Evolutionary conservation across 2,113 vertebrate species (phyloP).

Genomic region (Setophaga petechia): DNA sequence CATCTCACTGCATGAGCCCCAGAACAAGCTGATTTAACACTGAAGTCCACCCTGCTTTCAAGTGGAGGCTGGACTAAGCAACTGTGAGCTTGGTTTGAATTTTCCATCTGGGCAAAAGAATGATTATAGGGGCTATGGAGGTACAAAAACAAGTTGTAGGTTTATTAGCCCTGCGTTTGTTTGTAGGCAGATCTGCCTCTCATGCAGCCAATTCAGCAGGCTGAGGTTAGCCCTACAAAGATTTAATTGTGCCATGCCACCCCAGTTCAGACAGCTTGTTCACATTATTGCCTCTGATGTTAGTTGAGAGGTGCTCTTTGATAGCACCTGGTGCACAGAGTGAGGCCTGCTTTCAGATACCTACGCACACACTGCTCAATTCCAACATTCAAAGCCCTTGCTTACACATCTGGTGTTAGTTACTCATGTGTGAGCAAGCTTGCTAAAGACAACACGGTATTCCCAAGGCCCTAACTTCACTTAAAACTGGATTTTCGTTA

Average conservation of each 20-base stretch:
- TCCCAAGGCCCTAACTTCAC: not conserved
- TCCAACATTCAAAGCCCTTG: not conserved
- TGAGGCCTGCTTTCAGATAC: not conserved
- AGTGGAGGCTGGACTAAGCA: not conserved
- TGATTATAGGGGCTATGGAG: not conserved
- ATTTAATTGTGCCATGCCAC: not conserved
- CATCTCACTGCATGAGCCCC: not conserved
- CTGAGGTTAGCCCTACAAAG: conserved; percentile 4
- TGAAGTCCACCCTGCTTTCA: not conserved
- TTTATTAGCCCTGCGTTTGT: not conserved
- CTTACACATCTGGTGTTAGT: not conserved
- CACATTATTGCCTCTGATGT: conserved; percentile 40
- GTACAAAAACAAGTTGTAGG: not conserved
- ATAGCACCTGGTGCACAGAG: conserved; percentile 2
- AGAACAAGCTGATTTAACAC: not conserved
- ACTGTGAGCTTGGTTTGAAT: not conserved
- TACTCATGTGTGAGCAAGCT: not conserved
- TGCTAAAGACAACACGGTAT: not conserved
- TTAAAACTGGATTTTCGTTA: not conserved
- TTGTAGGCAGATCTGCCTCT: not conserved
- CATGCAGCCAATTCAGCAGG: conserved; percentile 1
- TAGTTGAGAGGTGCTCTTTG: conserved; percentile 14
- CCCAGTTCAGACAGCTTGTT: not conserved
- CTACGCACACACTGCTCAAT: not conserved
- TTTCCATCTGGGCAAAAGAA: not conserved